Percentiles rank a stretch among this genome's conserved stretches.
Conservation (phyloP, 2,888 invertebrate genomes). For the Marronus borbonicus region DNA sequence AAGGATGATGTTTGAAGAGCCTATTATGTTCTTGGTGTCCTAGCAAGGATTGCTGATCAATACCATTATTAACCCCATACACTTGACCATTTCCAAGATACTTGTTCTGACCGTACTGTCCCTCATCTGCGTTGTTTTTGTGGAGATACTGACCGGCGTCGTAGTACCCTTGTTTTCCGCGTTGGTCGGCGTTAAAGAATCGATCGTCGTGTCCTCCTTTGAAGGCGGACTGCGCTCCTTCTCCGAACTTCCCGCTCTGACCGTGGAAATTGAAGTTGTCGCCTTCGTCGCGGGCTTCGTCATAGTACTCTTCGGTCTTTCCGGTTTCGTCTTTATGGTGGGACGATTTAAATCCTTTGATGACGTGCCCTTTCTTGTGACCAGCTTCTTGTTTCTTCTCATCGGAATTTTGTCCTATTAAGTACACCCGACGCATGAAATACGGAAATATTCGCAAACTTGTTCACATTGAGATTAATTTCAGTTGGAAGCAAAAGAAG, state of each 20-base stretch:
- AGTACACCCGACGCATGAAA: not conserved
- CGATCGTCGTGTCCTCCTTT: constrained; percentile 77
- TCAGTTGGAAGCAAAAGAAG: not conserved
- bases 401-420: constrained; percentile 72
- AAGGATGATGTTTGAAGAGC: constrained; percentile 74
- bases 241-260: constrained; percentile 75
- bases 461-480: not conserved
- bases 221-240: constrained; percentile 74
- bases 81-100: constrained; percentile 75
- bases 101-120: constrained; percentile 75
- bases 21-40: constrained; percentile 77
- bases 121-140: constrained; percentile 76
- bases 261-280: constrained; percentile 75
- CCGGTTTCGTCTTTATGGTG: constrained; percentile 80
- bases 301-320: constrained; percentile 78
- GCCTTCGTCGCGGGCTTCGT: constrained; percentile 78
- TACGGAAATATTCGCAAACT: not conserved
- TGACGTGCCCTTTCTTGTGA: constrained; percentile 78
- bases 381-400: constrained; percentile 74
- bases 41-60: constrained; percentile 76
- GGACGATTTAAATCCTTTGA: constrained; percentile 79
- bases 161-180: constrained; percentile 76
- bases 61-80: constrained; percentile 75
- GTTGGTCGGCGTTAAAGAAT: constrained; percentile 73
- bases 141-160: constrained; percentile 74